A percentile compares a stretch with the other conserved stretches of the same genome.
These are phyloP conservation scores for Pseudopleuronectes americanus DNA, from an alignment of 2,797 vertebrate genomes.

Conservation along the genomic window DNA sequence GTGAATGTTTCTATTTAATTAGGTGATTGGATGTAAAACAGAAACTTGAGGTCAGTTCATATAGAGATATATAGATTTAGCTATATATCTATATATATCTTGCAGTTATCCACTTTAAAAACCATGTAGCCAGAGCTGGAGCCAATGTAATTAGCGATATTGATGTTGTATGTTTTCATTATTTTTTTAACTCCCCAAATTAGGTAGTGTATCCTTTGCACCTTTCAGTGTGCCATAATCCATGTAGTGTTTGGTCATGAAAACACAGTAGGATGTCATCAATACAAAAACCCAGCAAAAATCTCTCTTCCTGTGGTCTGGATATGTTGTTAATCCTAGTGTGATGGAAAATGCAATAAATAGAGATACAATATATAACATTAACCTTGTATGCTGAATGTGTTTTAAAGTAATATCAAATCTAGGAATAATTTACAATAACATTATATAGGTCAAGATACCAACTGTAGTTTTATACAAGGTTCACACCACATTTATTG, in stretches of 20 bases:
- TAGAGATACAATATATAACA: no score
- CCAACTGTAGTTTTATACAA: no score
- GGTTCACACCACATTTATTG: no score
- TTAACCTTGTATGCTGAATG: no score
- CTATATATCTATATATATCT: no score
- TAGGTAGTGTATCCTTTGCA: background rate
- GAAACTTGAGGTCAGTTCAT: background rate
- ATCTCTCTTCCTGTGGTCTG: background rate
- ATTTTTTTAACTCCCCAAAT: background rate
- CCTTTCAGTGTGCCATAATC: background rate
- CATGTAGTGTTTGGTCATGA: background rate
- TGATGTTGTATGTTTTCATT: background rate
- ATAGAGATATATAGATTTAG: no score
- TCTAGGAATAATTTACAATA: no score
- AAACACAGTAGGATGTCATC: background rate
- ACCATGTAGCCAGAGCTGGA: background rate
- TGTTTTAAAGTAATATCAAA: no score
- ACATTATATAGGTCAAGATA: no score
- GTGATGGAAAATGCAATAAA: no score
- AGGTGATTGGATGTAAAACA: background rate
- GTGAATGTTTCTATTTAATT: constrained; percentile 68
- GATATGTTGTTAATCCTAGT: no score
- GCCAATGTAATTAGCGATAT: background rate
- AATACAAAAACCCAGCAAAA: background rate
- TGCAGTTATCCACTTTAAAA: no score